These are phyloP conservation scores for Cassiopea andromeda DNA, from an alignment of 30 jellyfish, hydroid and myxozoan species.

Conservation along the genomic window DNA sequence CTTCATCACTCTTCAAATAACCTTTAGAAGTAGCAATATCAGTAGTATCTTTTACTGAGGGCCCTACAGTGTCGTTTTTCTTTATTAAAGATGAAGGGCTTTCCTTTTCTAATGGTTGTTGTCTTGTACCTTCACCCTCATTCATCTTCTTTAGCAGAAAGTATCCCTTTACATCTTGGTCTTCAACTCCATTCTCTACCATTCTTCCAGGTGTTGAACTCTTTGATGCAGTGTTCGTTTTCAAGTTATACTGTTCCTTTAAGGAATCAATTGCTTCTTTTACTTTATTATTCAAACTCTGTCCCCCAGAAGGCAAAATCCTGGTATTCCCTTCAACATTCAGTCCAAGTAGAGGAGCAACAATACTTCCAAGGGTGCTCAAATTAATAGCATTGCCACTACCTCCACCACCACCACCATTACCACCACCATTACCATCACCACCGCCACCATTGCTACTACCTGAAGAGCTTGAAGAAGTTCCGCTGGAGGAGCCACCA, in stretches of 20 bases:
- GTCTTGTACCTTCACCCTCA: not conserved
- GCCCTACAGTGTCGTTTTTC: not conserved
- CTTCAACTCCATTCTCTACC: not conserved
- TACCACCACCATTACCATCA: constrained; percentile 34
- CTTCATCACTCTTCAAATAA: not conserved
- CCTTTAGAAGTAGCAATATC: not conserved
- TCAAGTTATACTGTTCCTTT: constrained; percentile 32
- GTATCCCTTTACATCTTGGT: constrained; percentile 6
- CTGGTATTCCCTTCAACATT: constrained; percentile 52
- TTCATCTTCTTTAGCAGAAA: constrained; percentile 27
- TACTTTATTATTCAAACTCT: constrained; percentile 25
- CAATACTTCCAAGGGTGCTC: constrained; percentile 42
- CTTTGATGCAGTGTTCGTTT: constrained; percentile 59
- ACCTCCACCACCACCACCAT: constrained; percentile 18
- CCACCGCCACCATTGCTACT: constrained; percentile 43
- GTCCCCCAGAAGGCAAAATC: constrained; percentile 36
- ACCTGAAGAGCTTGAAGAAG: constrained; percentile 6
- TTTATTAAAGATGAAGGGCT: not conserved
- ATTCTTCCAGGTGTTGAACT: constrained; percentile 41
- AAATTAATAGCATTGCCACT: constrained; percentile 32
- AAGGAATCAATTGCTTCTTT: constrained; percentile 43
- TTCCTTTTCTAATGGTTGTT: not conserved
- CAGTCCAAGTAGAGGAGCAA: constrained; percentile 59
- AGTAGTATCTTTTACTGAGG: not conserved
- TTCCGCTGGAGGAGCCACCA: constrained; percentile 49